Base-by-base conservation (phyloP, 2,113 vertebrate genomes). In the Syngnathus scovelli region DNA sequence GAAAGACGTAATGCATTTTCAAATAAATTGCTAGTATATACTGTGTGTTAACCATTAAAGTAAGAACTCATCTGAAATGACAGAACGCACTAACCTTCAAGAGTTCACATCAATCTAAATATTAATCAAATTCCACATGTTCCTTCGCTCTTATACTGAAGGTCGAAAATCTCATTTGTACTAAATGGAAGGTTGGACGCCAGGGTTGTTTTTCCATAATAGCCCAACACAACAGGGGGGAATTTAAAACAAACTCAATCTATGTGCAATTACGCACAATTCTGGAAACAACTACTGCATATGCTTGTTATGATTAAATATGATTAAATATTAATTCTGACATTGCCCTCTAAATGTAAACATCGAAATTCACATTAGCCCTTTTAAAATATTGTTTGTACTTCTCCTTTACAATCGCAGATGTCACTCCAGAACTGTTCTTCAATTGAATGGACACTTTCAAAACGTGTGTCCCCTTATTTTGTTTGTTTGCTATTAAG, bases 401-500 rank as follows among this genome's bases (percentile, higher is more conserved):
- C 46, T 84, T 54, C 63, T 33, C 1, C 6, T 62, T 59, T 65
- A 4, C 15, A 10, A 52, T 55, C 0, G 37, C 62, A 85, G 85
- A 74, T 79, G 80, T 61, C 87, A 70, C 10, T 15, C 74, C 21
- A 71, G 77, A 37, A 54, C 67, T 63, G 16, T 33, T n/a, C 33
- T 36, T n/a, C 13, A 16, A 15, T 46, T 46, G 55, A 58, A 36
- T 3, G 27, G 7, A 54, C 51, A 23, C 21, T 33, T 33, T 33
- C 27, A 3, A 33, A 33, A 33, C 27, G 27, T 33, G 27, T 33
- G 27, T 33, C 27, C 2, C 27, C 27, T 33, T 33, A 33, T 33
- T 33, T 3, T 33, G 27, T 33, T 33, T 33, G 27, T 33, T 33
- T 33, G 27, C 27, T 33, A 33, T 33, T 33, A 33, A 33, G 3